A percentile compares a stretch with the other conserved stretches of the same genome.
phyloP scores from a whole-genome alignment of 2,797 vertebrate species.

The Trachurus trachurus region DNA sequence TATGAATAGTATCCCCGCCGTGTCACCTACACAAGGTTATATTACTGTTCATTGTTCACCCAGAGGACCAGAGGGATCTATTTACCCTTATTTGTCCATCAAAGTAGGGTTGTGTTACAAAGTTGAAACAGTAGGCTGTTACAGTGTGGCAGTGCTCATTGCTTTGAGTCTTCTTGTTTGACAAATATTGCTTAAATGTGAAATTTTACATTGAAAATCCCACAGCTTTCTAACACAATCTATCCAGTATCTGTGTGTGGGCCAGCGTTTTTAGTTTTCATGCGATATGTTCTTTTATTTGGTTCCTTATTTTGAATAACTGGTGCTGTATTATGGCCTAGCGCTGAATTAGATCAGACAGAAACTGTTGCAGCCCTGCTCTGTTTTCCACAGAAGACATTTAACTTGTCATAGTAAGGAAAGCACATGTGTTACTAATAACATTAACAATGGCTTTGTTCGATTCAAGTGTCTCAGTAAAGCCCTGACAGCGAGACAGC shows the following conservation, averaged over 20 bases:
- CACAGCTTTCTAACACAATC: not conserved
- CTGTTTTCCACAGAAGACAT: not conserved
- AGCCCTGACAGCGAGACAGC: not conserved
- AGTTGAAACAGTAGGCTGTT: constrained; percentile 7
- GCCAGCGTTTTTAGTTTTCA: not conserved
- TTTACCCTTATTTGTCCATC: constrained; percentile 40
- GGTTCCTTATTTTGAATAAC: not conserved
- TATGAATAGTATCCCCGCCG: not conserved
- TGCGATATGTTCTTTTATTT: not conserved
- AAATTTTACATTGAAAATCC: not conserved
- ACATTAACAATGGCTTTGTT: not conserved
- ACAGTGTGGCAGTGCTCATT: not conserved
- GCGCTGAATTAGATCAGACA: not conserved
- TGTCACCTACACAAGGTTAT: not conserved
- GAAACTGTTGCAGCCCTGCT: not conserved
- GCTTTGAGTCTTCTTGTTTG: not conserved
- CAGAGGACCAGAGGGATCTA: constrained; percentile 71
- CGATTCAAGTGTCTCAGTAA: not conserved
- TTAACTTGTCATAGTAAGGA: not conserved
- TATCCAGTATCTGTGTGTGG: not conserved
- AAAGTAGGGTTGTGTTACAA: constrained; percentile 7
- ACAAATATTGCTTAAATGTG: not conserved
- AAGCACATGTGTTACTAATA: not conserved
- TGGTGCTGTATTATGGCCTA: not conserved
- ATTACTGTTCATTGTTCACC: constrained; percentile 59